Percentiles rank a stretch among this genome's conserved stretches.
phyloP scores from a whole-genome alignment of 1,140 invertebrate species.

The Megalonaias nervosa region DNA sequence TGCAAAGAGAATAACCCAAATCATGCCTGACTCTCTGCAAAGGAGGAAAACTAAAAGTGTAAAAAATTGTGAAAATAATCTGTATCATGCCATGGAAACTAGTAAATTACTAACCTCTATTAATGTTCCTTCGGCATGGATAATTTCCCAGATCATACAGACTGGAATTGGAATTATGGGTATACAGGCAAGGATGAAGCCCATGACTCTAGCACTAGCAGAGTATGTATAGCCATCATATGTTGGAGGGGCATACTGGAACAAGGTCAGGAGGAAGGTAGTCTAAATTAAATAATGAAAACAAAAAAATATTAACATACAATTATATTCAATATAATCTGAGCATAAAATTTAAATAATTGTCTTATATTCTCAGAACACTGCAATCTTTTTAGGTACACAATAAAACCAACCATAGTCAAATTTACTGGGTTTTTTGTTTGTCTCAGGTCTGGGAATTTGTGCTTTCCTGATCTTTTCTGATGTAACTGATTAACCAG shows the following conservation, averaged over 20 bases:
- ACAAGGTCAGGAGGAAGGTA: constrained; percentile 79
- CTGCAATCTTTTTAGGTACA: too few species aligned
- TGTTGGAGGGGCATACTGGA: constrained; percentile 76
- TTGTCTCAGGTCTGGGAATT: too few species aligned
- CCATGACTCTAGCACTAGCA: constrained; percentile 49
- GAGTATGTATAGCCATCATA: constrained; percentile 64
- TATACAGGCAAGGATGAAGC: constrained; percentile 48
- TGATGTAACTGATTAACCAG: too few species aligned
- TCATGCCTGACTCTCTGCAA: neutral
- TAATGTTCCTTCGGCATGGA: constrained; percentile 37
- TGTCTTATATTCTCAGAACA: neutral
- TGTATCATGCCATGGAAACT: neutral
- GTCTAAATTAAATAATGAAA: constrained; percentile 76
- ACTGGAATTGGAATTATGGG: constrained; percentile 53
- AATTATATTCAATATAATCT: neutral
- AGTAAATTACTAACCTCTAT: constrained; percentile 36
- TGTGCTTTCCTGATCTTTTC: too few species aligned
- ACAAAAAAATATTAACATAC: neutral
- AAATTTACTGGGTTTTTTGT: too few species aligned
- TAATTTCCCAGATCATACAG: constrained; percentile 40
- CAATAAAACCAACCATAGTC: too few species aligned
- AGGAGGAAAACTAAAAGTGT: neutral
- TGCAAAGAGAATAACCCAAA: neutral
- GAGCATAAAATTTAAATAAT: neutral
- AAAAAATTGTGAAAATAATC: neutral